Evolutionary conservation across 2,113 vertebrate species (phyloP).

Genomic region (Lucifuga dentata): DNA sequence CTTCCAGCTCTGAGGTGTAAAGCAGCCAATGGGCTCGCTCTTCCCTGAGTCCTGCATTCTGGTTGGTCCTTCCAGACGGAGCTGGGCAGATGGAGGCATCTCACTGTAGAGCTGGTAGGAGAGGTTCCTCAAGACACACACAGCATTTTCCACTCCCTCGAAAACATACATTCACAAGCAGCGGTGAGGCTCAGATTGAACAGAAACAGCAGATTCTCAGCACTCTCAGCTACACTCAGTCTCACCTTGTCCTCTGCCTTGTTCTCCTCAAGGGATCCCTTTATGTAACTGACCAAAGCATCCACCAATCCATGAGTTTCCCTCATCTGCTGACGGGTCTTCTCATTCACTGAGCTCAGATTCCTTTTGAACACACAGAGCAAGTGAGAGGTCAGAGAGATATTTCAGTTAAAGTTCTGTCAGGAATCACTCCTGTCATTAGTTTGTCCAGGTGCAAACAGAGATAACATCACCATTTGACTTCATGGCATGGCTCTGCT

Average conservation of each 20-base stretch:
- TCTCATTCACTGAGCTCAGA: constrained; percentile 93
- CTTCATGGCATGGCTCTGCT: background rate
- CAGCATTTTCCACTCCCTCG: constrained; percentile 92
- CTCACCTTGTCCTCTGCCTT: constrained; percentile 91
- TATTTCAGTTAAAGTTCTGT: constrained; percentile 7
- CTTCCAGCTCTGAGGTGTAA: constrained; percentile 91
- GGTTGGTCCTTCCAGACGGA: constrained; percentile 86
- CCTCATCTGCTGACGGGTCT: constrained; percentile 91
- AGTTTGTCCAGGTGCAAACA: constrained; percentile 4
- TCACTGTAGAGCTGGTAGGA: constrained; percentile 93
- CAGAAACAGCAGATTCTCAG: background rate
- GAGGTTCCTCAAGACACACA: constrained; percentile 94
- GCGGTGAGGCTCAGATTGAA: background rate
- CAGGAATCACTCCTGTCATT: background rate
- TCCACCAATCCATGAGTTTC: constrained; percentile 89
- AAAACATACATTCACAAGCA: constrained; percentile 1
- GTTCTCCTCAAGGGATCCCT: constrained; percentile 84
- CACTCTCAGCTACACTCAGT: constrained; percentile 1
- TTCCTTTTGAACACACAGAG: constrained; percentile 82
- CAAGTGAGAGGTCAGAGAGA: constrained; percentile 10
- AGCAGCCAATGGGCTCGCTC: constrained; percentile 90
- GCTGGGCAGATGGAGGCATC: constrained; percentile 84
- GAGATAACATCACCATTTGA: background rate
- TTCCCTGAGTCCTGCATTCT: constrained; percentile 60
- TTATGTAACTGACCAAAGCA: constrained; percentile 88